A percentile compares a stretch with the other conserved stretches of the same genome.
Conservation (phyloP, 2,113 vertebrate species). For the Laterallus jamaicensis region DNA sequence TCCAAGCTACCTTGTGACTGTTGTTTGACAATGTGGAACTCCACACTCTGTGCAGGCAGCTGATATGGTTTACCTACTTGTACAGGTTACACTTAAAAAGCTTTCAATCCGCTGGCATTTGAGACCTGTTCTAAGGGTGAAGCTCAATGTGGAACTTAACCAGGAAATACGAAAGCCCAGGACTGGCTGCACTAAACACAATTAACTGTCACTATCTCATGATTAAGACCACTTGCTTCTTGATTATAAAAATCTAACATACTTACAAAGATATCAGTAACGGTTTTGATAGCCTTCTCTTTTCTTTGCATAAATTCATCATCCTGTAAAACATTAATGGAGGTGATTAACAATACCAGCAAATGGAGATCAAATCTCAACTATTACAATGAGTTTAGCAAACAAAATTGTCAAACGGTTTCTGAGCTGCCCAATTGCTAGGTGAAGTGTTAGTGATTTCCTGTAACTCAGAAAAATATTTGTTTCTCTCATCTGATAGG, state of each 20-base stretch:
- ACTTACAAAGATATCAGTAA: slow-evolving; percentile 87
- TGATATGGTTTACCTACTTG: not conserved
- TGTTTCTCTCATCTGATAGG: not conserved
- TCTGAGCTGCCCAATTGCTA: not conserved
- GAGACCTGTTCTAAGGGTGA: not conserved
- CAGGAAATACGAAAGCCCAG: not conserved
- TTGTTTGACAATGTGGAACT: not conserved
- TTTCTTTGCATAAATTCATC: slow-evolving; percentile 88
- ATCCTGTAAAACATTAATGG: slow-evolving; percentile 78
- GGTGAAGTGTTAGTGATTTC: not conserved
- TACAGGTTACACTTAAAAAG: not conserved
- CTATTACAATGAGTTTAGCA: not conserved
- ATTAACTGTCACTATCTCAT: not conserved
- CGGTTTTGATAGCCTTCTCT: slow-evolving; percentile 81
- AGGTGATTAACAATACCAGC: not conserved
- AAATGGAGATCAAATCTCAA: not conserved
- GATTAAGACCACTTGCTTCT: not conserved
- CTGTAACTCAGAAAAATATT: not conserved
- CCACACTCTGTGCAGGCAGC: not conserved
- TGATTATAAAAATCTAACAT: not conserved
- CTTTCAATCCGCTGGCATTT: not conserved
- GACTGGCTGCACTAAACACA: not conserved
- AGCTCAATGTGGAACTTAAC: not conserved
- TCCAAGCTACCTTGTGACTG: not conserved
- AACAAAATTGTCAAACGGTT: not conserved